These are phyloP conservation scores for Petrocephalus zakoni DNA, from an alignment of 2,113 vertebrate genomes.

Conservation along the genomic window DNA sequence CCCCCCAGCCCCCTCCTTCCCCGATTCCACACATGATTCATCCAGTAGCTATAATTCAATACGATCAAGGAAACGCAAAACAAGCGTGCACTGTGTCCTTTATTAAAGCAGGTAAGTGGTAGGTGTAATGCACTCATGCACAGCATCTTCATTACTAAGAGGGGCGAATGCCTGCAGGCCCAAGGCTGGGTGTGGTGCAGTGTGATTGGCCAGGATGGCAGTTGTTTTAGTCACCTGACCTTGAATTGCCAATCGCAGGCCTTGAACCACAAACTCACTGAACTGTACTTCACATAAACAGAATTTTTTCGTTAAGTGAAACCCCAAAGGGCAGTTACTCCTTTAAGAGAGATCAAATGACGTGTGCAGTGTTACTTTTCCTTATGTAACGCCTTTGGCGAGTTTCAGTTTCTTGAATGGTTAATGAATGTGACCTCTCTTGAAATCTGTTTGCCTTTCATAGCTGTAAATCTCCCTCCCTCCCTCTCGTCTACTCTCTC, in stretches of 20 bases:
- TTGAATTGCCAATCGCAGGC: slow-evolving; percentile 43
- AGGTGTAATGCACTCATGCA: neutral
- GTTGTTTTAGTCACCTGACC: slow-evolving; percentile 27
- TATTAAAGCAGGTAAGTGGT: neutral
- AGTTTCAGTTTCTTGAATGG: neutral
- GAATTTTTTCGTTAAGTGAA: slow-evolving; percentile 39
- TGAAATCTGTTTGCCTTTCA: neutral
- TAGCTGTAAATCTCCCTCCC: neutral
- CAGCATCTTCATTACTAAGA: neutral
- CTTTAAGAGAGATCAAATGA: slow-evolving; percentile 35
- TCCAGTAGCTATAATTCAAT: neutral
- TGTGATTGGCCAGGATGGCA: neutral
- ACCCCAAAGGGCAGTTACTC: slow-evolving; percentile 40
- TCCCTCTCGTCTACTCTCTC: neutral
- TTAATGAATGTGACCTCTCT: neutral
- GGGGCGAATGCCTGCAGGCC: neutral
- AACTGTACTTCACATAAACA: slow-evolving; percentile 49
- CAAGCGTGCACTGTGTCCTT: neutral
- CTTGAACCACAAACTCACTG: slow-evolving; percentile 39
- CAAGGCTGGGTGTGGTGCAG: neutral
- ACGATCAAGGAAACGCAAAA: neutral
- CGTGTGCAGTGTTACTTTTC: slow-evolving; percentile 29
- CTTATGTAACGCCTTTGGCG: neutral
- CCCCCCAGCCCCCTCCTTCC: neutral
- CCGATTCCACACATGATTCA: neutral